Evolutionary conservation across 2,888 invertebrate species (phyloP).

Genomic region (Phania funesta): DNA sequence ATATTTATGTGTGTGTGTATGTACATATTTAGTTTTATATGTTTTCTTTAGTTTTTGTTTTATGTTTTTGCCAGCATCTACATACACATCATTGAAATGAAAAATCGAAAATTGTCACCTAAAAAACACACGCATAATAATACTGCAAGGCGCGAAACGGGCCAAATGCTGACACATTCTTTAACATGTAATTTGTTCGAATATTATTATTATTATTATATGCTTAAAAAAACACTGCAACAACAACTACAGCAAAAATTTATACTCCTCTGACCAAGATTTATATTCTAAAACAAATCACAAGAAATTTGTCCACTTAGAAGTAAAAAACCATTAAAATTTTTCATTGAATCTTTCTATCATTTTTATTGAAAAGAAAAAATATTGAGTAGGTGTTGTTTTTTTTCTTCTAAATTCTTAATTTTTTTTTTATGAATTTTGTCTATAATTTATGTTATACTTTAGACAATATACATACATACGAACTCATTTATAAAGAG

Average conservation of each 20-base stretch:
- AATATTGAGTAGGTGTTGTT: conserved; percentile 58
- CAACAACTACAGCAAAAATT: conserved; percentile 17
- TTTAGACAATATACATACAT: conserved; percentile 46
- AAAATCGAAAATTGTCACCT: conserved; percentile 70
- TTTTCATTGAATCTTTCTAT: conserved; percentile 50
- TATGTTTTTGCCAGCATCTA: conserved; percentile 55
- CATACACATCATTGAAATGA: conserved; percentile 68
- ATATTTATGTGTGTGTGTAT: background rate
- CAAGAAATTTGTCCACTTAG: conserved; percentile 9
- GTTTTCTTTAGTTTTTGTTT: conserved; percentile 31
- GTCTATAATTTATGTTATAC: conserved; percentile 57
- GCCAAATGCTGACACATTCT: conserved; percentile 64
- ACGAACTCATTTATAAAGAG: background rate
- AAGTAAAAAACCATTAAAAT: conserved; percentile 63
- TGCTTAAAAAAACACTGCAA: conserved; percentile 2
- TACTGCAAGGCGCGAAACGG: conserved; percentile 39
- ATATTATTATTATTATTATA: conserved; percentile 38
- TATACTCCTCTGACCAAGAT: conserved; percentile 36
- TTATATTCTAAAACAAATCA: conserved; percentile 40
- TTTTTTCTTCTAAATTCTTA: conserved; percentile 23
- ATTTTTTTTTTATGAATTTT: conserved; percentile 15
- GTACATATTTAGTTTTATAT: conserved; percentile 13
- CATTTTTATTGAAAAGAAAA: conserved; percentile 13
- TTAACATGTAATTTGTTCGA: conserved; percentile 61
- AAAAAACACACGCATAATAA: conserved; percentile 52